Base-by-base conservation (phyloP, 2,888 invertebrate genomes). In the Agriotes lineatus region DNA sequence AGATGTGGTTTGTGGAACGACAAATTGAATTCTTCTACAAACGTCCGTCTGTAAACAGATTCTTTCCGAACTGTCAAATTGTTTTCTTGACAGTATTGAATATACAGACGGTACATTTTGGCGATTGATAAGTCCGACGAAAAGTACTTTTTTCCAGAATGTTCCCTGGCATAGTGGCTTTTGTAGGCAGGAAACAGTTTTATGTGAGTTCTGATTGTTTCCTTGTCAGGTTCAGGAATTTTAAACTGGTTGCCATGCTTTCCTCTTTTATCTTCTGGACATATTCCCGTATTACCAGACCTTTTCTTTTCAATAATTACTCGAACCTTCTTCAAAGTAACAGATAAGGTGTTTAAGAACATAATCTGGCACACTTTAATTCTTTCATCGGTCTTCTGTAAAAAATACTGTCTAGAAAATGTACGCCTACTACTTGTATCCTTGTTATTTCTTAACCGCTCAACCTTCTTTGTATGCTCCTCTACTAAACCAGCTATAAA, bases 1-100 rank as follows among this genome's bases (percentile, higher is more conserved):
- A 12, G 16, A 19, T 39, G 30, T 54, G 63, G 63, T 37, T 54
- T 42, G 30, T 63, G 18, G 20, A 63, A 63, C 6, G 56, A 54
- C 19, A 63, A 42, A 37, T 63, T 63, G 16, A 56, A 63, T 63
- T 63, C 54, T 42, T 54, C 42, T 7, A 56, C 56, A 18, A 63
- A 56, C 19, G 50, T 61, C 22, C 50, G 19, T 16, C 50, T 61
- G 35, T 50, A 61, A 50, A 50, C 37, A 37, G 35, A 39, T 50
- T 61, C 48, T 18, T 58, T 39, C 57, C n/a, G 58, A 42, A 44
- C 25, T 48, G 59, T 10, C 1, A 59, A 35, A 61, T 61, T 25
- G 7, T 25, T 25, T 25, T 35, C 56, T 35, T 6, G 2, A 19
- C 56, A 44, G 12, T 59, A 33, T 39, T 42, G 2, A 18, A 20